Evolutionary conservation across 2,113 vertebrate genomes (phyloP), one percentile per base, ranked within the genome.

Genomic region (Corythornis cristatus): DNA sequence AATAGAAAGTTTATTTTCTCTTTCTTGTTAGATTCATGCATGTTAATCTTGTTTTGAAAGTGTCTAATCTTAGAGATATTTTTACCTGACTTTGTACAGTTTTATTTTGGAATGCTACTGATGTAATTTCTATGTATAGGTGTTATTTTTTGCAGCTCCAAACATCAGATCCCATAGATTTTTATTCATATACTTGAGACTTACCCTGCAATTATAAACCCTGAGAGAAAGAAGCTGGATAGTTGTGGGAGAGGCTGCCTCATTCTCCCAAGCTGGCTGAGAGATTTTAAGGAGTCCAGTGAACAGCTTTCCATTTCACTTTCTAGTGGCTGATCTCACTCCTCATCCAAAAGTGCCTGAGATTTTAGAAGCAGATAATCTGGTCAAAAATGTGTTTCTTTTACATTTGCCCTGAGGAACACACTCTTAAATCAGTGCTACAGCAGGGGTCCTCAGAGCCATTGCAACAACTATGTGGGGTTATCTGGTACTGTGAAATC

Each of bases 381-480:
- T 73, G 28, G 28, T 68, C 3, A 33, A 54, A 95, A 78, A 14
- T 14, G 3, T 17, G 6, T 60, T 86, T 84, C 26, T 87, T 56
- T 79, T 42, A 23, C 6, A 12, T 65, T 65, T 89, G 15, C 54
- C 12, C 35, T 23, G 0, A 15, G 37, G 50, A 31, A 42, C 15
- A 33, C 22, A 8, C 22, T 65, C 17, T 33, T 54, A n/a, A 61
- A 16, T 46, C 14, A 60, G 33, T 23, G 29, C 16, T 54, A 40
- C 17, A 70, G 5, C 16, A 40, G 48, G 12, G n/a, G 37, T 72
- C 57, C 65, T 86, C 68, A 67, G 61, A 70, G 40, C 42, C 28
- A 5, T 20, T 3, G 2, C 40, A 46, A 64, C 18, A 29, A 2
- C 15, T 40, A 0, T 15, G 0, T 11, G 13, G 33, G 21, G 2